Conservation (phyloP, 2,888 invertebrate genomes). For the Scaptomyza caliginosa region DNA sequence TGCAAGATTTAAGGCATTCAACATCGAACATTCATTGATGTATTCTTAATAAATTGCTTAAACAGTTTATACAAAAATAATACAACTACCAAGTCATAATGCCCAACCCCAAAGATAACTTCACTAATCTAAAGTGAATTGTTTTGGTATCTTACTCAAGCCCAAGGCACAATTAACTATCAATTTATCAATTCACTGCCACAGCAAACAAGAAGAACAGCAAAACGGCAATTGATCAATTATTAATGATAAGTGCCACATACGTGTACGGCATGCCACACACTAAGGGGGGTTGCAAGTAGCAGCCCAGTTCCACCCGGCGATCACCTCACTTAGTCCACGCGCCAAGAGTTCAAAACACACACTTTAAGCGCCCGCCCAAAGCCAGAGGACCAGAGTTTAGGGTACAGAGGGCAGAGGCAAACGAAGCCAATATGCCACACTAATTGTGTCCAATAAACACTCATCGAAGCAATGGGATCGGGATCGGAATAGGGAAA, state of each 20-base stretch:
- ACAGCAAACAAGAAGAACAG: constrained; percentile 11
- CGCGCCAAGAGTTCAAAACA: constrained; percentile 47
- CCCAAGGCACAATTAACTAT: constrained; percentile 19
- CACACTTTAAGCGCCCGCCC: constrained; percentile 63
- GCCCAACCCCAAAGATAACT: neutral
- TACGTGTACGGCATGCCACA: neutral
- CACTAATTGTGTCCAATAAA: constrained; percentile 78
- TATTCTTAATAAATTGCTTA: no score
- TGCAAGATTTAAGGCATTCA: no score
- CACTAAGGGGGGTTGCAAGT: constrained; percentile 32
- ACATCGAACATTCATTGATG: no score
- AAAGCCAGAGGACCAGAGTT: constrained; percentile 26
- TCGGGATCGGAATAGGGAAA: constrained; percentile 18
- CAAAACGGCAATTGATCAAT: constrained; percentile 33
- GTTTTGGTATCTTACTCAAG: neutral
- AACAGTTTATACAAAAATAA: neutral
- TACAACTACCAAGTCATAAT: no score
- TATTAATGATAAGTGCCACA: constrained; percentile 25
- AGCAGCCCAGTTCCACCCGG: constrained; percentile 21
- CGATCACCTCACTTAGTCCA: constrained; percentile 38
- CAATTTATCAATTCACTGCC: constrained; percentile 29
- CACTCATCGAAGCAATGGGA: constrained; percentile 61
- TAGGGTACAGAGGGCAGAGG: constrained; percentile 15
- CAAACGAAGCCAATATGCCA: constrained; percentile 71
- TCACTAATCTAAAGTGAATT: constrained; percentile 2